These are phyloP conservation scores for Macrotis lagotis DNA, from an alignment of 2,113 vertebrate genomes.

Conservation along the genomic window DNA sequence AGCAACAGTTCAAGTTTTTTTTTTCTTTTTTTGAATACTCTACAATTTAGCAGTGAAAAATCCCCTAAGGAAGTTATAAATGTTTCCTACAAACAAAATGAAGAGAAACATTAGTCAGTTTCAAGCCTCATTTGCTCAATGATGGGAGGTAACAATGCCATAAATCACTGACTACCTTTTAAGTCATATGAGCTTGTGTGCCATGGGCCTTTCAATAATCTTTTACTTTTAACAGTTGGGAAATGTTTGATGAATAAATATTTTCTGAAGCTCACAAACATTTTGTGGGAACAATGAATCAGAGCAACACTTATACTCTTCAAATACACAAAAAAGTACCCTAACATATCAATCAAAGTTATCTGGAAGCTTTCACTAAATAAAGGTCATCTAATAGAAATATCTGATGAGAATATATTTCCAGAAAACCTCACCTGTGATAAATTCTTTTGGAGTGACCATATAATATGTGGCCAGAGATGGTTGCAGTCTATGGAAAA, in stretches of 20 bases:
- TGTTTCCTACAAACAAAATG: slow-evolving; percentile 84
- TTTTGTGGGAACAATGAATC: slow-evolving; percentile 49
- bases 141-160: slow-evolving; percentile 79
- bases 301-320: slow-evolving; percentile 56
- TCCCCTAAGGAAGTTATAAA: slow-evolving; percentile 82
- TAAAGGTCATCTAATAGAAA: slow-evolving; percentile 56
- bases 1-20: slow-evolving; percentile 71
- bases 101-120: slow-evolving; percentile 85
- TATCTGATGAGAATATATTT: slow-evolving; percentile 52
- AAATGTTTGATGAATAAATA: slow-evolving; percentile 80
- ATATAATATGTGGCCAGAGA: background rate
- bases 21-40: slow-evolving; percentile 65
- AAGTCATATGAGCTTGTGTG: slow-evolving; percentile 76
- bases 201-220: slow-evolving; percentile 77
- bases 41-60: slow-evolving; percentile 66
- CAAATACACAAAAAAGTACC: background rate
- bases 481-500: slow-evolving; percentile 48
- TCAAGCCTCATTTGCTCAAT: slow-evolving; percentile 83
- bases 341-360: slow-evolving; percentile 33
- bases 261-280: slow-evolving; percentile 70
- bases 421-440: slow-evolving; percentile 44
- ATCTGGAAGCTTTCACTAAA: background rate
- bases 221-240: slow-evolving; percentile 71
- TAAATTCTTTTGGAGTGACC: slow-evolving; percentile 32
- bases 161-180: slow-evolving; percentile 83